Percentiles rank a stretch among this genome's conserved stretches.
phyloP scores from a whole-genome alignment of 1,140 invertebrate genomes.

The Pectinophora gossypiella region DNA sequence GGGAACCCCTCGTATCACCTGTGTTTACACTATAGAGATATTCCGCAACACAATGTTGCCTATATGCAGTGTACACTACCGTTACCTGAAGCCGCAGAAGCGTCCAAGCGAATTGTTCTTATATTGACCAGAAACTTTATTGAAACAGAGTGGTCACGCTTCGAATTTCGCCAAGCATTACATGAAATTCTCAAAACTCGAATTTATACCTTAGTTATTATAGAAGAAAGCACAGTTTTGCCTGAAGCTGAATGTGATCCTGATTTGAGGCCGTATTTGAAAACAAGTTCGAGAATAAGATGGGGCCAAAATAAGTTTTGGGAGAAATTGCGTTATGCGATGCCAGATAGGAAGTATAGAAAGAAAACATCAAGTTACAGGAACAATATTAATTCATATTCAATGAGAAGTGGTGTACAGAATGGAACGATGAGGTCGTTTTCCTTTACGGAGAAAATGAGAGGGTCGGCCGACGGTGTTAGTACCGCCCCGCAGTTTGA shows the following conservation, averaged over 20 bases:
- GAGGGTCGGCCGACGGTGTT: conserved; percentile 45
- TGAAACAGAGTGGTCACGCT: conserved; percentile 90
- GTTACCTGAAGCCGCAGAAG: conserved; percentile 91
- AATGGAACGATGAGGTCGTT: conserved; percentile 75
- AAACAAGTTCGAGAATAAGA: conserved; percentile 86
- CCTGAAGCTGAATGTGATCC: conserved; percentile 90
- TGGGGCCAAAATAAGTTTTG: conserved; percentile 95
- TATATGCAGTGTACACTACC: conserved; percentile 85
- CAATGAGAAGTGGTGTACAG: conserved; percentile 77
- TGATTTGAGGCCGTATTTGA: conserved; percentile 91
- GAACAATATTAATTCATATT: conserved; percentile 86
- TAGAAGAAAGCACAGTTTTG: conserved; percentile 84
- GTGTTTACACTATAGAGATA: conserved; percentile 90
- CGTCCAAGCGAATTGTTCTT: conserved; percentile 86
- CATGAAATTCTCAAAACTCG: conserved; percentile 90
- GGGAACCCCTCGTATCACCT: conserved; percentile 85
- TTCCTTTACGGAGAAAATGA: conserved; percentile 66
- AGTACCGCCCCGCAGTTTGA: conserved; percentile 48
- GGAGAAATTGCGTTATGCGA: conserved; percentile 91
- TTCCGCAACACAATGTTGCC: conserved; percentile 80
- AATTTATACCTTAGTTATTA: conserved; percentile 88
- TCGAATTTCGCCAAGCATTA: conserved; percentile 87
- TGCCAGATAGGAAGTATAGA: conserved; percentile 80
- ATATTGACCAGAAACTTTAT: conserved; percentile 89
- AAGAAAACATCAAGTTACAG: conserved; percentile 76